phyloP scores from a whole-genome alignment of 2,113 vertebrate genomes.

The Podarcis raffonei region DNA sequence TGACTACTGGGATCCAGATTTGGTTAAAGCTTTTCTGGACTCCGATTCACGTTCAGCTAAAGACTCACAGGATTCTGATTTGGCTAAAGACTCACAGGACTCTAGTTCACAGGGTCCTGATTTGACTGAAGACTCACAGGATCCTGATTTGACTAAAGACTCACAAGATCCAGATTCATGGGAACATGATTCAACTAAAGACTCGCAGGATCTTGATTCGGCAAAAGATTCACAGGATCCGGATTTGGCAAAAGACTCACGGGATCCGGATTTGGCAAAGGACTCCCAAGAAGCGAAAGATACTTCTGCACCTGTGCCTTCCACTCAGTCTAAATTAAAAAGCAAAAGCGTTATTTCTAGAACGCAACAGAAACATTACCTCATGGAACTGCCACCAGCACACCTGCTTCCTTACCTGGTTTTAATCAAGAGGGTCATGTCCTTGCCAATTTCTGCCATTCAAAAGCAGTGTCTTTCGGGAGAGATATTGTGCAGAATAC shows the following conservation, averaged over 20 bases:
- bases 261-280: not conserved
- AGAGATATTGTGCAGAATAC: conserved; percentile 22
- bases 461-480: conserved; percentile 9
- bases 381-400: not conserved
- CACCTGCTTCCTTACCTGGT: not conserved
- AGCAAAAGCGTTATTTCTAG: not conserved
- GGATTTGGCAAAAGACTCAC: not conserved
- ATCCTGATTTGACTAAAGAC: not conserved
- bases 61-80: not conserved
- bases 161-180: not conserved
- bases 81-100: not conserved
- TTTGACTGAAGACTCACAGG: not conserved
- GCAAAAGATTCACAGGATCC: not conserved
- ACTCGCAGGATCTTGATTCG: not conserved
- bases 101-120: not conserved
- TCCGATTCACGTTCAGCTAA: not conserved
- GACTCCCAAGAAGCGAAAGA: not conserved
- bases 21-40: not conserved
- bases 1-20: not conserved
- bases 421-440: conserved; percentile 29
- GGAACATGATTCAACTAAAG: not conserved
- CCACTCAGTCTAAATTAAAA: conserved; percentile 11
- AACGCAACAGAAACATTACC: not conserved
- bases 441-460: conserved; percentile 5
- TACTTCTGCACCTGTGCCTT: not conserved